Base-by-base conservation (phyloP, 1,140 invertebrate genomes). In the Penaeus japonicus region DNA sequence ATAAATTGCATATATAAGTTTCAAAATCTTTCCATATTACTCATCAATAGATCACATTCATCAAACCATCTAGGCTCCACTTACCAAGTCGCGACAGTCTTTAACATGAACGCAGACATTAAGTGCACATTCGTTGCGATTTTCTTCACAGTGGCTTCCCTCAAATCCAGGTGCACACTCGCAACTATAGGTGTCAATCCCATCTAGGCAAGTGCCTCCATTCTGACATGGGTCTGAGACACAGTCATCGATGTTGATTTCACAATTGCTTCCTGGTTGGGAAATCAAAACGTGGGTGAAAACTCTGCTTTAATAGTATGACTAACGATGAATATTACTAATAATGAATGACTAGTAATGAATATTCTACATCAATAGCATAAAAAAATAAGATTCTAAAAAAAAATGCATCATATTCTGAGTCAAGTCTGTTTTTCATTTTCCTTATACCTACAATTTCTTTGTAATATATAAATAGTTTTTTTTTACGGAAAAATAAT, bases 121-220 rank as follows among this genome's bases (percentile, higher is more conserved):
- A 4, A 92, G 91, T 0, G 90, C 83, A 84, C 91, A 91, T 79
- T 92, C 91, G 83, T 91, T 87, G 5, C 91, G 90, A 70, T 91
- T 91, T 53, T 91, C 89, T 89, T 94, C 92, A 90, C 94, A 95
- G 32, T 89, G 91, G 27, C 92, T 92, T 27, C 94, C 94, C 7
- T 92, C 92, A 88, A 91, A 94, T 18, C 94, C 94, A n/a, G 92
- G 91, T 22, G 92, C 91, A 91, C 94, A 94, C 20, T 92, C 90
- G 90, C 94, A 94, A 62, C 62, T 77, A 65, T 88, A 89, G n/a
- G 65, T 62, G 30, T 88, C 55, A 24, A 84, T 35, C 20, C 59
- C 79, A 85, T 89, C 57, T 89, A 86, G 10, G 89, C 93, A 93
- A 18, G 91, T 91, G 12, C 91, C 92, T 20, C 91, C 91, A 73